Conservation (phyloP, 2,888 invertebrate genomes). For the Deilephila porcellus region DNA sequence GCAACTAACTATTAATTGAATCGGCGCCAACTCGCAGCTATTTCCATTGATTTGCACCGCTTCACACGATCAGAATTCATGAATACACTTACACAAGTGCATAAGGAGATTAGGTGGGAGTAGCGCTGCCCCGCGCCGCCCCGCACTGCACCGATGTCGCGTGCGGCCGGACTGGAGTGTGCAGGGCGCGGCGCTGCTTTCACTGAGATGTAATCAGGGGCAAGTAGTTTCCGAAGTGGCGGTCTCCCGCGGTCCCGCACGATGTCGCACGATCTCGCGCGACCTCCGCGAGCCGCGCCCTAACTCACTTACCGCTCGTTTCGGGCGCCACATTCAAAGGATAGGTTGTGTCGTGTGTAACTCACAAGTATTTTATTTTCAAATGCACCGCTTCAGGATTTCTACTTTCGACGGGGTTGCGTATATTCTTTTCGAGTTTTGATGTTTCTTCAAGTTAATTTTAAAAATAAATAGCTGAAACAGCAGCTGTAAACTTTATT, state of each 20-base stretch:
- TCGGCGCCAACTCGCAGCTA: constrained; percentile 21
- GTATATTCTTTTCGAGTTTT: not conserved
- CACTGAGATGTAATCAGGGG: constrained; percentile 26
- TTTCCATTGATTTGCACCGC: constrained; percentile 27
- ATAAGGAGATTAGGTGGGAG: constrained; percentile 20
- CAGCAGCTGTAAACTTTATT: no score
- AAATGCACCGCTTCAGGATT: not conserved
- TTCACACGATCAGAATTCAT: constrained; percentile 20
- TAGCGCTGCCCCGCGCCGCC: not conserved
- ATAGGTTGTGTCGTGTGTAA: no score
- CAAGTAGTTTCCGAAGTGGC: constrained; percentile 28
- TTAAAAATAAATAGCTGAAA: no score
- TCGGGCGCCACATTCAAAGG: not conserved
- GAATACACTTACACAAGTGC: constrained; percentile 23
- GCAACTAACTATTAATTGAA: constrained; percentile 22
- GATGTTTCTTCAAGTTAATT: not conserved
- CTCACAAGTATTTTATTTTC: constrained; percentile 7
- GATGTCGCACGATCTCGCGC: not conserved
- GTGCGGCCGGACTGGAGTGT: not conserved
- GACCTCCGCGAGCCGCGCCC: constrained; percentile 31
- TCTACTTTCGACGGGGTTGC: not conserved
- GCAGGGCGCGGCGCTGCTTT: not conserved
- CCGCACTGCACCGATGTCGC: not conserved
- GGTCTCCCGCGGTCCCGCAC: constrained; percentile 22
- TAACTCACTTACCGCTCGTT: constrained; percentile 21